These are phyloP conservation scores for Nomada ferruginata DNA, from an alignment of 2,888 invertebrate species.

Conservation along the genomic window DNA sequence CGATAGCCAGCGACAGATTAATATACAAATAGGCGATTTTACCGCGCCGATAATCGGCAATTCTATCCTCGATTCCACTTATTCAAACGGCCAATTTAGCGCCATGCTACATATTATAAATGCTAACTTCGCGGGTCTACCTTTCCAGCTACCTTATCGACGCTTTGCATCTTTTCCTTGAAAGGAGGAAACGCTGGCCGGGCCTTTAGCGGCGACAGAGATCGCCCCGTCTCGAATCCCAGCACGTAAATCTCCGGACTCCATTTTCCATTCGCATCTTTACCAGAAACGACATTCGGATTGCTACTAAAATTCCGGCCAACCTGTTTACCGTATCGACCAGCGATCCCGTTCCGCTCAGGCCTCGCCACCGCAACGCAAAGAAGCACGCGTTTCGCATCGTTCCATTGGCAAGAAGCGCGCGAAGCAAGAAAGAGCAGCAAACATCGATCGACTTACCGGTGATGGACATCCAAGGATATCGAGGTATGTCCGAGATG, in stretches of 20 bases:
- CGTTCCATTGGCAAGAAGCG: not conserved
- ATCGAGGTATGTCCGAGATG: conserved; percentile 95
- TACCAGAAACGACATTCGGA: not conserved
- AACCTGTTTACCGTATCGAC: not conserved
- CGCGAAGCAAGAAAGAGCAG: not conserved
- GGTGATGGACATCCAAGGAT: conserved; percentile 98
- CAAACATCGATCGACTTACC: conserved; percentile 87
- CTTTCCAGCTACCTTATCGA: conserved; percentile 20
- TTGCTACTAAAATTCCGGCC: not conserved
- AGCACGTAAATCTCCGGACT: not conserved
- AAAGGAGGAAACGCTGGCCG: conserved; percentile 11
- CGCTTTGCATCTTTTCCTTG: conserved; percentile 3
- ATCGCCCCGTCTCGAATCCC: conserved; percentile 5
- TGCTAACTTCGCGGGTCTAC: conserved; percentile 6
- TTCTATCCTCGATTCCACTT: conserved; percentile 21
- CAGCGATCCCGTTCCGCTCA: too few species aligned
- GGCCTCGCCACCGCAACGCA: not conserved
- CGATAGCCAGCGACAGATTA: conserved; percentile 12
- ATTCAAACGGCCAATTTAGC: conserved; percentile 14
- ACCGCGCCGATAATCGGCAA: conserved; percentile 10
- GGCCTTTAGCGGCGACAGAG: conserved; percentile 15
- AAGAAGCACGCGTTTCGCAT: not conserved
- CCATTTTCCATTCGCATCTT: not conserved
- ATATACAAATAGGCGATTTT: not conserved
- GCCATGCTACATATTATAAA: conserved; percentile 3